Evolutionary conservation across 2,113 vertebrate genomes (phyloP).

Genomic region (Calyptommatus sinebrachiatus): DNA sequence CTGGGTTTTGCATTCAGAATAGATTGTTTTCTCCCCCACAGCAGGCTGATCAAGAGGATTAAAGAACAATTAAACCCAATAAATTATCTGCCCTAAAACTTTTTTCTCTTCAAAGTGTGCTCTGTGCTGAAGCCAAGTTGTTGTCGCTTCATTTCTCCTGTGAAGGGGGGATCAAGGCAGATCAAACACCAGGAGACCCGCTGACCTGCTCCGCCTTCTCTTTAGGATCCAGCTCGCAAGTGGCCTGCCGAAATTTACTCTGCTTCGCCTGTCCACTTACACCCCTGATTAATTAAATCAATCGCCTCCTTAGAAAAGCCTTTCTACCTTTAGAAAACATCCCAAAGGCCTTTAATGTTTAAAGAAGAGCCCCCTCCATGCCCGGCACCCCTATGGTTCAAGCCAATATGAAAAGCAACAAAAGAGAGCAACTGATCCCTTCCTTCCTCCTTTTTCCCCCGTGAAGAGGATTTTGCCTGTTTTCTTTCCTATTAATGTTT

Average conservation of each 20-base stretch:
- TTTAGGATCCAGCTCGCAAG: neutral
- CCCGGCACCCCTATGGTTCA: neutral
- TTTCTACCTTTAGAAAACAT: neutral
- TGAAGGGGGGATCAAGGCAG: constrained; percentile 65
- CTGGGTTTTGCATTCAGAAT: constrained; percentile 76
- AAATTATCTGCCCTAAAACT: constrained; percentile 74
- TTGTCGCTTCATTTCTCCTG: constrained; percentile 70
- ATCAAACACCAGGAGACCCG: constrained; percentile 33
- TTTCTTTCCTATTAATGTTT: neutral
- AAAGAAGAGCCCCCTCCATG: constrained; percentile 16
- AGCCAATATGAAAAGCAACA: neutral
- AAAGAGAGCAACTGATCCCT: neutral
- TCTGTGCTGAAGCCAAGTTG: constrained; percentile 73
- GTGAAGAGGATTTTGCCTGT: constrained; percentile 20
- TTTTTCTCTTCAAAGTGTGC: constrained; percentile 73
- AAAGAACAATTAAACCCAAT: constrained; percentile 85
- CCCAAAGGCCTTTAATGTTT: constrained; percentile 38
- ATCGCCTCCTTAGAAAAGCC: constrained; percentile 25
- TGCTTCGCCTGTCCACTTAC: neutral
- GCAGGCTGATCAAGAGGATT: constrained; percentile 87
- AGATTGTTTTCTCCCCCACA: constrained; percentile 76
- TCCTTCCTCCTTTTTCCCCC: neutral
- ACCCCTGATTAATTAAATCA: constrained; percentile 8
- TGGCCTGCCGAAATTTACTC: neutral
- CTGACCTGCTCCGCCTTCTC: constrained; percentile 22